A percentile compares a stretch with the other conserved stretches of the same genome.
Evolutionary conservation across 2,113 vertebrate genomes (phyloP).

Genomic region (Cyprinodon brontotheroides): DNA sequence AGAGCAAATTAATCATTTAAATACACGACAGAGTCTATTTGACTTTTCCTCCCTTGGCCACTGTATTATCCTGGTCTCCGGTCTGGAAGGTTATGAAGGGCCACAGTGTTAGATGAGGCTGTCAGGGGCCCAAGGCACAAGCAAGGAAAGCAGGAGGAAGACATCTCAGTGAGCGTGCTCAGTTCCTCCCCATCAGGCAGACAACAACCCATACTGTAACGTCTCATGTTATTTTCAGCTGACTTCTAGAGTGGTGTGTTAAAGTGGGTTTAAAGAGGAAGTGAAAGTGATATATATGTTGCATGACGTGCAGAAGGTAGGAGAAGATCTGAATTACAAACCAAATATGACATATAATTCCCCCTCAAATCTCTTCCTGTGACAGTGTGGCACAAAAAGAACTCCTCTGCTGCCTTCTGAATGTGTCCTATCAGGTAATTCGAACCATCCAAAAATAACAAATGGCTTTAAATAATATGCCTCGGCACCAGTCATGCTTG

Average conservation of each 20-base stretch:
- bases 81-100: constrained; percentile 57
- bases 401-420: background rate
- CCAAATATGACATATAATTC: constrained; percentile 4
- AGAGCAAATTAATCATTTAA: background rate
- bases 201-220: constrained; percentile 37
- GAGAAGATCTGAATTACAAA: constrained; percentile 3
- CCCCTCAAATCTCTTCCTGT: constrained; percentile 1
- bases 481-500: constrained; percentile 3
- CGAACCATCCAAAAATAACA: constrained; percentile 21
- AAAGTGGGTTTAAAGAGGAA: constrained; percentile 9
- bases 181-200: constrained; percentile 32
- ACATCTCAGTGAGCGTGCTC: constrained; percentile 11
- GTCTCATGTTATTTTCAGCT: constrained; percentile 31
- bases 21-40: constrained; percentile 10
- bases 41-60: constrained; percentile 33
- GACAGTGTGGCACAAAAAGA: constrained; percentile 1
- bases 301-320: background rate
- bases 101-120: constrained; percentile 36
- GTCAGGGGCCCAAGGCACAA: constrained; percentile 33
- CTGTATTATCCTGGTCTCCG: constrained; percentile 37
- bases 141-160: constrained; percentile 45
- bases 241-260: background rate
- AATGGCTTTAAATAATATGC: constrained; percentile 40
- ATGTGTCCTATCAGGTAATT: constrained; percentile 6
- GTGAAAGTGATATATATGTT: constrained; percentile 24